Evolutionary conservation across 2,888 invertebrate species (phyloP), one percentile per base, ranked within the genome.

Genomic region (Brachylomia viminalis): DNA sequence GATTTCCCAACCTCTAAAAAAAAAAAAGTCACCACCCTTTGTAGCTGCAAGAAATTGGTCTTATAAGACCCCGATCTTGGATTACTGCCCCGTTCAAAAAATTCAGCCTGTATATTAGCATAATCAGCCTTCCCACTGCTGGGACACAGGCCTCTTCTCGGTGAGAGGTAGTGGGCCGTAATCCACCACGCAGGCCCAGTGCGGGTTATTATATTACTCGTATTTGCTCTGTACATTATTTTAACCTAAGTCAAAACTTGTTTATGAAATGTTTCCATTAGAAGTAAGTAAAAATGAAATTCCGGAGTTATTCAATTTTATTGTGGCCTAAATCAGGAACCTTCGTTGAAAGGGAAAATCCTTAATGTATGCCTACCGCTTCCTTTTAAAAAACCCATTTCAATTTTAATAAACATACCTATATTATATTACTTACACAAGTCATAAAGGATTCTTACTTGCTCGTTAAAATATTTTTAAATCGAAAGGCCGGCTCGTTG

Each of bases 321-420:
- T 62, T n/a, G 62, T 13, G 75, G 4, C 75, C 62, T 49, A 27
- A 74, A 80, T 49, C 15, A 20, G 38, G 15, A 42, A 74, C 47
- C 77, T 74, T 80, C 30, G 62, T 56, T 30, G 27, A 64, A 80
- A 33, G 33, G 23, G 42, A 80, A 80, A 80, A 64, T 77, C 75
- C 62, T 49, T 64, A 64, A 81, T 64, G 75, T 75, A 64, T 75
- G 62, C 81, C 33, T 49, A 75, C 74, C 75, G 42, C 15, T 64
- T 49, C 77, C 42, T 56, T 81, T 75, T 15, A 45, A 56, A 59
- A 75, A 74, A 75, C 77, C 81, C 27, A 5, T 81, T 64, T 75
- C 62, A 75, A 1, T 75, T 81, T 77, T 64, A 56, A 56, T 64
- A 77, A 75, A 80, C 56, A 75, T 33, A 56, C n/a, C n/a, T n/a